phyloP scores from a whole-genome alignment of 2,113 vertebrate genomes.

The Charadrius vociferus region DNA sequence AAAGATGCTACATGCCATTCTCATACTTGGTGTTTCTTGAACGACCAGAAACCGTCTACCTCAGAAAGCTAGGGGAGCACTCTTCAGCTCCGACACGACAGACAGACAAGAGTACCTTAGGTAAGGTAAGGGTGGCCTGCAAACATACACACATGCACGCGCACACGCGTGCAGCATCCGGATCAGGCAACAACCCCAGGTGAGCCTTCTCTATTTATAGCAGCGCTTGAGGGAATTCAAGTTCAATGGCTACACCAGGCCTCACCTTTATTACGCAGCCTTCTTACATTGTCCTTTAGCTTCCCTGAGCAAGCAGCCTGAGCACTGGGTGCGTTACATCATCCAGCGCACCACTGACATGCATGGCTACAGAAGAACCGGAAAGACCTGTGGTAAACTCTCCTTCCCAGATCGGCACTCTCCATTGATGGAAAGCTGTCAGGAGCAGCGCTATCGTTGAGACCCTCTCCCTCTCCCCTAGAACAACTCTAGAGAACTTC shows the following conservation, averaged over 20 bases:
- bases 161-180: neutral
- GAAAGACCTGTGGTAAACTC: too few species aligned
- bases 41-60: neutral
- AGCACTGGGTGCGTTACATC: neutral
- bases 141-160: neutral
- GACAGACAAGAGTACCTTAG: neutral
- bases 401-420: neutral
- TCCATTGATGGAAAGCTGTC: neutral
- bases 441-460: neutral
- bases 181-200: neutral
- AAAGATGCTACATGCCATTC: neutral
- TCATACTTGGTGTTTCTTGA: neutral
- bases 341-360: neutral
- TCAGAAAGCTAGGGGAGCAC: neutral
- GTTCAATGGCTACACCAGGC: neutral
- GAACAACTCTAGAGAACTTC: neutral
- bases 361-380: neutral
- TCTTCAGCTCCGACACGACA: neutral
- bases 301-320: neutral
- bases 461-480: neutral
- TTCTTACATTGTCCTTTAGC: neutral
- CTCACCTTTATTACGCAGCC: neutral
- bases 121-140: neutral
- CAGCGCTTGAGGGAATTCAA: neutral
- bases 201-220: neutral